Evolutionary conservation across 2,113 vertebrate genomes (phyloP), one percentile per base, ranked within the genome.

Genomic region (Cryptotis parvus): DNA sequence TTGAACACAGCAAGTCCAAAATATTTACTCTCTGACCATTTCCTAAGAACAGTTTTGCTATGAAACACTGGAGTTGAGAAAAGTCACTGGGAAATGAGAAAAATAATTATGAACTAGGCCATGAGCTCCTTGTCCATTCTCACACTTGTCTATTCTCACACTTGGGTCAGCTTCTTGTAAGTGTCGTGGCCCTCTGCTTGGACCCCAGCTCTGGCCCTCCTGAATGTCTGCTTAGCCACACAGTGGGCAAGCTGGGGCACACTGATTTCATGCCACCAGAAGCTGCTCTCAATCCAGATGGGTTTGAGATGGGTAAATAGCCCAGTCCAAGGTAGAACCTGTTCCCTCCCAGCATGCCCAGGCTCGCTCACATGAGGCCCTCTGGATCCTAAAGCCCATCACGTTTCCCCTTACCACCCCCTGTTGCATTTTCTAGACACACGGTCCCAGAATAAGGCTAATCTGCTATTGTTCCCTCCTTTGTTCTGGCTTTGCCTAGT

Each of bases 101-200:
- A 39, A 15, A 5, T 73, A 11, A 9, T 6, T 2, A 39, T 29
- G 52, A 72, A 33, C 65, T 15, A 49, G n/a, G 22, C 15, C 4
- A 1, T 33, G 16, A 66, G 15, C 1, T 4, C 8, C 45, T 80
- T n/a, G n/a, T n/a, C 75, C 7, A n/a, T n/a, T n/a, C 37, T 6
- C 26, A 16, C 6, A 26, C 22, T 27, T 9, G 29, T 26, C 68
- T 18, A 6, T n/a, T 49, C 10, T 33, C 3, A 35, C 1, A 6
- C 43, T 69, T 4, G 2, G 0, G 0, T 27, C 70, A 37, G 1
- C 45, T 88, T 35, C 11, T 24, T 22, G 3, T 33, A 29, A 7
- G 24, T 1, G 12, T 14, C 1, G 1, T 15, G 58, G 35, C 14
- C 52, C 10, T 22, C 58, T 5, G 55, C 29, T 15, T 12, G 24